Conservation (phyloP, 2,797 vertebrate species). For the Poeciliopsis presidionis region DNA sequence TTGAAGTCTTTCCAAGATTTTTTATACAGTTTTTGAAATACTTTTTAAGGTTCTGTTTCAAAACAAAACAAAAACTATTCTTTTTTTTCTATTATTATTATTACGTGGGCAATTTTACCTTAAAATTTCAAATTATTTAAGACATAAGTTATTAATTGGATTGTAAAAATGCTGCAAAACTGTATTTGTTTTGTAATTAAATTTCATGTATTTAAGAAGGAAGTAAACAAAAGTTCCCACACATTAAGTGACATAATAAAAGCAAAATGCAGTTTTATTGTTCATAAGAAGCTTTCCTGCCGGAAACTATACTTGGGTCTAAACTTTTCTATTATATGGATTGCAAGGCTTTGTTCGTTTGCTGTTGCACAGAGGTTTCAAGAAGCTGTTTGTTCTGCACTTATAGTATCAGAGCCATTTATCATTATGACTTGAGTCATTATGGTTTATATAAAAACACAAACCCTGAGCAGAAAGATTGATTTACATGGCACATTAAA, state of each 20-base stretch:
- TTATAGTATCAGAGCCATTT: conserved; percentile 66
- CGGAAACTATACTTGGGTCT: neutral
- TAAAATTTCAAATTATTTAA: neutral
- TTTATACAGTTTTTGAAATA: neutral
- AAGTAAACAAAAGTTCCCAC: neutral
- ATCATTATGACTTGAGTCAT: conserved; percentile 71
- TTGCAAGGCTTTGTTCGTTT: conserved; percentile 14
- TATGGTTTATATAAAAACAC: conserved; percentile 66
- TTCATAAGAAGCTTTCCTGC: neutral
- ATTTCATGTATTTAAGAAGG: neutral
- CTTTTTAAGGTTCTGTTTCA: neutral
- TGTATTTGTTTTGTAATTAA: neutral
- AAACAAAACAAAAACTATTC: neutral
- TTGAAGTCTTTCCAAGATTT: neutral
- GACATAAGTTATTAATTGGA: neutral
- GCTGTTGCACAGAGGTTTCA: conserved; percentile 26
- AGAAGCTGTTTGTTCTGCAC: conserved; percentile 61
- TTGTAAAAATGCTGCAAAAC: neutral
- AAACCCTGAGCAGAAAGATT: conserved; percentile 66
- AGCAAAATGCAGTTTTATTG: neutral
- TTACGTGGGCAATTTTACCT: neutral
- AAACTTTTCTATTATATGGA: neutral
- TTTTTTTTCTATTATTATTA: too few relatives aligned
- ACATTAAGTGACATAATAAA: neutral
- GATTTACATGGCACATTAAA: conserved; percentile 51